These are phyloP conservation scores for Sanderia malayensis DNA, from an alignment of 30 jellyfish, hydroid and myxozoan species.

Conservation along the genomic window DNA sequence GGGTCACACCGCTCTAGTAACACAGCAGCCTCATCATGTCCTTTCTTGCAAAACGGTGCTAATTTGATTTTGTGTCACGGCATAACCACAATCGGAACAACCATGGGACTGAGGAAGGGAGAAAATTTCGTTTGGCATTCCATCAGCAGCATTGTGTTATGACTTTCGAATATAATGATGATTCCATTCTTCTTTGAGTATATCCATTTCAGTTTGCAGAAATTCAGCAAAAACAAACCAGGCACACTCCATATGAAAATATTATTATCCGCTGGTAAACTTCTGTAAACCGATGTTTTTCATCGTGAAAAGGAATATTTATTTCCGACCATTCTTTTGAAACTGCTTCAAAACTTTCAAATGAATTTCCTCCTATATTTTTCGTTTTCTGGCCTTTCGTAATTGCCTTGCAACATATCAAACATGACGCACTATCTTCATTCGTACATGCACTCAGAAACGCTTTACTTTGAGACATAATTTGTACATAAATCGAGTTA, in stretches of 20 bases:
- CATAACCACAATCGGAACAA: background rate
- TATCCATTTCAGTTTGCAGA: slow-evolving; percentile 20
- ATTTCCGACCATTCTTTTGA: slow-evolving; percentile 17
- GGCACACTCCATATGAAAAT: slow-evolving; percentile 37
- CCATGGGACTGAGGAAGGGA: slow-evolving; percentile 8
- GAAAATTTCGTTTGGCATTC: slow-evolving; percentile 35
- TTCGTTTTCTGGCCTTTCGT: slow-evolving; percentile 16
- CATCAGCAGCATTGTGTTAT: slow-evolving; percentile 27
- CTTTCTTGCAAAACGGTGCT: background rate
- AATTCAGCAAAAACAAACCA: slow-evolving; percentile 49
- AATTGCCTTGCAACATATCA: slow-evolving; percentile 12
- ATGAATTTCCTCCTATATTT: slow-evolving; percentile 8
- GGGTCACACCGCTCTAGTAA: slow-evolving; percentile 2
- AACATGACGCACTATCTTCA: background rate
- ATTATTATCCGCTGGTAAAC: slow-evolving; percentile 19
- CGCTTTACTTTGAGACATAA: slow-evolving; percentile 17
- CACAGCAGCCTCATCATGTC: background rate
- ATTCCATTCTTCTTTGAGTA: slow-evolving; percentile 32
- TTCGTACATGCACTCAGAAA: slow-evolving; percentile 5
- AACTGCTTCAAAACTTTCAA: slow-evolving; percentile 17
- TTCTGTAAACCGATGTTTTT: slow-evolving; percentile 12
- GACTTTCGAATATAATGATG: slow-evolving; percentile 30
- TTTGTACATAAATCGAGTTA: background rate
- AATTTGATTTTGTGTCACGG: background rate
- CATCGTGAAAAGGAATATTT: slow-evolving; percentile 4